phyloP scores from a whole-genome alignment of 2,797 vertebrate genomes.

The Loriculus beryllinus region DNA sequence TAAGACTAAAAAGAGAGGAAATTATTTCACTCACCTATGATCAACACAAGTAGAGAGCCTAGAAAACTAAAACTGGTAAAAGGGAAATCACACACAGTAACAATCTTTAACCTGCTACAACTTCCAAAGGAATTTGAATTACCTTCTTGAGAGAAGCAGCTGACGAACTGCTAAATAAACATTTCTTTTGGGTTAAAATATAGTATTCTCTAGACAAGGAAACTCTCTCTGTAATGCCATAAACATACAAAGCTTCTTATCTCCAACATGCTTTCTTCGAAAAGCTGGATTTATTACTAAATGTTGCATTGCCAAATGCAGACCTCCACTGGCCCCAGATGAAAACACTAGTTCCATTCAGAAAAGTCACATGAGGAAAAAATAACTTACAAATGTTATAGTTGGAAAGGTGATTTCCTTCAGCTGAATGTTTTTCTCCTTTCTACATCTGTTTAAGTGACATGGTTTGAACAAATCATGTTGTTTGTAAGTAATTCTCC shows the following conservation, averaged over 20 bases:
- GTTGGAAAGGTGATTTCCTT: slow-evolving; percentile 64
- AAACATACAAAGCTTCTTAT: background rate
- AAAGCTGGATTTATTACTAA: background rate
- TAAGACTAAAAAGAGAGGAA: background rate
- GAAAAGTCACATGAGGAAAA: background rate
- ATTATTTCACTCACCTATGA: background rate
- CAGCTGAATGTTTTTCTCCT: slow-evolving; percentile 28
- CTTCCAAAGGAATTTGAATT: background rate
- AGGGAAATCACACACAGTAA: background rate
- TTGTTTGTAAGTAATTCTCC: background rate
- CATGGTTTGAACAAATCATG: slow-evolving; percentile 7
- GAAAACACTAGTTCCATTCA: slow-evolving; percentile 57
- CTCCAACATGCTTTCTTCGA: background rate
- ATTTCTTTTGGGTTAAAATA: background rate
- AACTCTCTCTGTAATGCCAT: background rate
- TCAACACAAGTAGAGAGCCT: background rate
- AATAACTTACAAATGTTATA: slow-evolving; percentile 27
- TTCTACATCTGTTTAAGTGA: slow-evolving; percentile 26
- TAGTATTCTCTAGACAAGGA: background rate
- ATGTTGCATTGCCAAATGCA: background rate
- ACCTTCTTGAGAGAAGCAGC: background rate
- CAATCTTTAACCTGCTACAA: background rate
- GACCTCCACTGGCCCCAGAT: background rate
- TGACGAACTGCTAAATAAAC: background rate
- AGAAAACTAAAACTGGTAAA: background rate